Evolutionary conservation across 1,140 invertebrate species (phyloP), one percentile per base, ranked within the genome.

Genomic region (Atta colombica): DNA sequence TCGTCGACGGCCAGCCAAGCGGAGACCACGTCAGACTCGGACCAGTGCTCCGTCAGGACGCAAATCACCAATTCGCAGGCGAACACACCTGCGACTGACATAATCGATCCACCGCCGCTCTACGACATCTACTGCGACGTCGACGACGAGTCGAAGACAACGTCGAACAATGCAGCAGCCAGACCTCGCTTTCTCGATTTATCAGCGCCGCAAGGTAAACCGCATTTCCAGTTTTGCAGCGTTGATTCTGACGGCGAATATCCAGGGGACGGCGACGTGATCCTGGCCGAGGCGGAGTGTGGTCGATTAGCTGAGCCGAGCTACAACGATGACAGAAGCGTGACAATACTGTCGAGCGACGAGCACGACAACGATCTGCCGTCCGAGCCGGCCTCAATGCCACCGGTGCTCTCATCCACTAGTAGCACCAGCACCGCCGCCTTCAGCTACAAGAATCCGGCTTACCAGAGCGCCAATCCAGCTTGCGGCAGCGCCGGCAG

Each of bases 401-500:
- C 96, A 28, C 96, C 96, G 21, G 91, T 96, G 10, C 93, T 95
- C 0, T 91, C 94, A 3, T 92, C 93, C 61, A 81, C 92, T 5
- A 92, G 90, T 51, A 92, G 88, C 68, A 95, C 94, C 18, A 95
- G 91, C 81, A 94, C 95, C n/a, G 94, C 92, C 25, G 91, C 94
- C 10, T 98, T 97, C 93, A 97, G 96, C 89, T 96, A 97, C 91
- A 96, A 97, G 53, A 97, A 97, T 91, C 97, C 97, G 0, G 96
- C 96, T 16, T 97, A 98, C 91, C 97, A 97, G 92, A 97, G 97
- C 85, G 97, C 97, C 4, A 97, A 97, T 94, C 97, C 96, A 21
- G 96, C 96, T 28, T 96, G 94, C 88, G 92, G 94, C 39, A 53
- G 49, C 68, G 53, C 60, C 69, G 72, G 53, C 49, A 93, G 86